phyloP scores from a whole-genome alignment of 1,140 invertebrate species.

The Drosophila lacertosa region DNA sequence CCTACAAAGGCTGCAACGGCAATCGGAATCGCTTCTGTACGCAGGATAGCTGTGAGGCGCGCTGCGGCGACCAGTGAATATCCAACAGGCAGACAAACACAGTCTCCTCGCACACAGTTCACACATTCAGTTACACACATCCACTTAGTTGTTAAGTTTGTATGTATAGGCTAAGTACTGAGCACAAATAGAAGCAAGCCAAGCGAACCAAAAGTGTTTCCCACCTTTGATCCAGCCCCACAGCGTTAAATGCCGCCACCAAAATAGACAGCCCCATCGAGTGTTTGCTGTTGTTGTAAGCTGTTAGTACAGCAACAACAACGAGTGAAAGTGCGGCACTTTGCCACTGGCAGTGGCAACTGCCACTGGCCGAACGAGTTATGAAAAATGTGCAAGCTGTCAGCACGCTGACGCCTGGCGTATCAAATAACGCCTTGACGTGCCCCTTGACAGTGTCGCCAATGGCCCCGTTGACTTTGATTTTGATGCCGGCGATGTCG shows the following conservation, averaged over 20 bases:
- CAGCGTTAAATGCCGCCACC: conserved; percentile 49
- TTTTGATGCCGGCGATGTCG: conserved; percentile 50
- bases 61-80: conserved; percentile 59
- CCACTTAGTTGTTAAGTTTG: conserved; percentile 50
- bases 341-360: conserved; percentile 10
- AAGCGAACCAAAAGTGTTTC: conserved; percentile 24
- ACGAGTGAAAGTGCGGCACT: conserved; percentile 21
- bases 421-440: conserved; percentile 73
- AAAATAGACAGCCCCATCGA: conserved; percentile 57
- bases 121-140: conserved; percentile 12
- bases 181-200: conserved; percentile 32
- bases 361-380: conserved; percentile 19
- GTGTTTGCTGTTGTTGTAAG: conserved; percentile 63
- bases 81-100: neutral
- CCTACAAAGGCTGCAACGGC: conserved; percentile 77
- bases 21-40: conserved; percentile 80
- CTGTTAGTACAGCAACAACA: conserved; percentile 43
- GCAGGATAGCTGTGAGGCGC: conserved; percentile 65
- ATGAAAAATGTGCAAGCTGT: conserved; percentile 70
- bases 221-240: conserved; percentile 23
- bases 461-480: conserved; percentile 60
- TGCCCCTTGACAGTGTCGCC: conserved; percentile 69
- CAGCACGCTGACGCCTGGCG: conserved; percentile 48
- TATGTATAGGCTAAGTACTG: conserved; percentile 50
- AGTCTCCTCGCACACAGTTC: neutral